These are phyloP conservation scores for Caenorhabditis sinica DNA, from an alignment of 2,888 invertebrate species.

Conservation along the genomic window DNA sequence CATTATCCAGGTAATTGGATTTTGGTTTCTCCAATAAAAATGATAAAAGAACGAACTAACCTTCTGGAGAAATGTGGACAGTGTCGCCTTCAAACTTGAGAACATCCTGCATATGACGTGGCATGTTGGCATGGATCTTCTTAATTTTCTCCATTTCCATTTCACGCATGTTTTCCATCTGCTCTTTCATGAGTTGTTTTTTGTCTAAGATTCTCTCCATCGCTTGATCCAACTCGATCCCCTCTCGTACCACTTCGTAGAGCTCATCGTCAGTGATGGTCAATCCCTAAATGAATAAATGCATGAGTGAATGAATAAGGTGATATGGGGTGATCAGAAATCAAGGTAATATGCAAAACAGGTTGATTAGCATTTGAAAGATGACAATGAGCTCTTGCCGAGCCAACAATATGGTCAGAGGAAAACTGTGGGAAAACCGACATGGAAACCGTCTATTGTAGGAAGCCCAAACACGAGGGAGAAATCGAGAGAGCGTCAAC, in stretches of 20 bases:
- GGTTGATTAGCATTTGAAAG: constrained; percentile 28
- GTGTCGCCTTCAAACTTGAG: constrained; percentile 51
- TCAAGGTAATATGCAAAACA: neutral
- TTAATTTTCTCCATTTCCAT: constrained; percentile 60
- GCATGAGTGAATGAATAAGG: neutral
- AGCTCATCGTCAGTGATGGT: constrained; percentile 63
- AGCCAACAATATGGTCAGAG: neutral
- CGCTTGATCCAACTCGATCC: constrained; percentile 35
- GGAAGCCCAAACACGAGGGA: neutral
- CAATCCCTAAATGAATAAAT: constrained; percentile 31
- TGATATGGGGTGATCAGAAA: constrained; percentile 1
- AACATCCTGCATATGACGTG: constrained; percentile 69
- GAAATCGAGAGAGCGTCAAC: constrained; percentile 37
- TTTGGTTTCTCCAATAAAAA: neutral
- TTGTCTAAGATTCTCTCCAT: constrained; percentile 44
- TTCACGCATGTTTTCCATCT: constrained; percentile 57
- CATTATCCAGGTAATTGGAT: neutral
- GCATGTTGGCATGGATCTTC: constrained; percentile 62
- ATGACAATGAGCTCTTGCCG: neutral
- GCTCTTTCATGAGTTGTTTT: constrained; percentile 44
- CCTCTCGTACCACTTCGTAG: constrained; percentile 39
- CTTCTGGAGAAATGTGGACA: constrained; percentile 56
- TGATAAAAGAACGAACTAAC: constrained; percentile 36
- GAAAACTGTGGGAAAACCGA: neutral
- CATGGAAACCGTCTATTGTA: constrained; percentile 7